These are phyloP conservation scores for Holothuria scabra DNA, from an alignment of 53 echinoderm and acorn worm species.

Conservation along the genomic window DNA sequence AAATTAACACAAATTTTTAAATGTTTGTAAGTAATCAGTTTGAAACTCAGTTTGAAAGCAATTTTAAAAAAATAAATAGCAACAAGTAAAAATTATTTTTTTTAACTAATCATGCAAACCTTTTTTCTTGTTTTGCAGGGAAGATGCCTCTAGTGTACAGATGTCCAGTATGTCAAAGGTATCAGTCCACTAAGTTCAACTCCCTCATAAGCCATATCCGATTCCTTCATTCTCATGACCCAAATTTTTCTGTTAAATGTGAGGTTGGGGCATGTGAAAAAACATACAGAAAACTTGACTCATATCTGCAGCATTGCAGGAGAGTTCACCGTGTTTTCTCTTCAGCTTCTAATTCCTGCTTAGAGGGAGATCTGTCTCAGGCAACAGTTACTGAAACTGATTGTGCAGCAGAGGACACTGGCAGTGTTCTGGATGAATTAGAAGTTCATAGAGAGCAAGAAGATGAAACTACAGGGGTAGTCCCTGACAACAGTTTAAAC, in stretches of 20 bases:
- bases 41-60: no score
- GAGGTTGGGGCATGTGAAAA: constrained; percentile 6
- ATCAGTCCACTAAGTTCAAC: neutral
- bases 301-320: neutral
- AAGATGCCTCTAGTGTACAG: constrained; percentile 1
- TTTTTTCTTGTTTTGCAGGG: constrained; percentile 13
- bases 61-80: no score
- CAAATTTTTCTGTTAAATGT: constrained; percentile 14
- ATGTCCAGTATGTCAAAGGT: constrained; percentile 14
- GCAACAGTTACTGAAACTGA: neutral
- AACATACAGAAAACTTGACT: constrained; percentile 3
- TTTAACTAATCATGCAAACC: no score
- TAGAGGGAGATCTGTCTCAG: neutral
- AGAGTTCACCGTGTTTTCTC: neutral
- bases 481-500: no score
- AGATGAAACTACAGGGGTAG: no score
- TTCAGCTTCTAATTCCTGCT: no score
- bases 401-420: neutral
- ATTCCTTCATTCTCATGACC: constrained; percentile 1
- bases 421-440: neutral
- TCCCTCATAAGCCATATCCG: constrained; percentile 3
- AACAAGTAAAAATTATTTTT: no score
- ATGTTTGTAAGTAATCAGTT: no score
- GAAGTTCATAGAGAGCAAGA: neutral
- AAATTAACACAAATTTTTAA: no score